Evolutionary conservation across 2,888 invertebrate genomes (phyloP).

Genomic region (Melipona bicolor): DNA sequence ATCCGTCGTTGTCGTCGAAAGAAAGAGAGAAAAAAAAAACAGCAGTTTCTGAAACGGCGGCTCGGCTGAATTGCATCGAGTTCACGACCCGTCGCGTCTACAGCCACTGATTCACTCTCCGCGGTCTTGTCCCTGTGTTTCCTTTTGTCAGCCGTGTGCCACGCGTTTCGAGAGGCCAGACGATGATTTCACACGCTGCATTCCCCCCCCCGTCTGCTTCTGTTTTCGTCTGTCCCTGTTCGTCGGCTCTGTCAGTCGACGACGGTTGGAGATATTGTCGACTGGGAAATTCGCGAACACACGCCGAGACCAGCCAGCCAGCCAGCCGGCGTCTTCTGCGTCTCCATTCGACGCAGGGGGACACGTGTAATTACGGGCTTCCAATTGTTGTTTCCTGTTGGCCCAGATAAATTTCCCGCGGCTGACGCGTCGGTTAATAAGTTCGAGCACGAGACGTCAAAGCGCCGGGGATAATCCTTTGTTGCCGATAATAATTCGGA

Average conservation of each 20-base stretch:
- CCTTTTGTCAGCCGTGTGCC: constrained; percentile 69
- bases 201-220: neutral
- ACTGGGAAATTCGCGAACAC: constrained; percentile 48
- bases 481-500: constrained; percentile 28
- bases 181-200: constrained; percentile 73
- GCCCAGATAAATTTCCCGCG: constrained; percentile 52
- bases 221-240: constrained; percentile 2
- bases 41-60: constrained; percentile 57
- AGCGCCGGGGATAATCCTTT: constrained; percentile 55
- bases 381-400: constrained; percentile 58
- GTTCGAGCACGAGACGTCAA: constrained; percentile 43
- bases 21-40: neutral
- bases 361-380: constrained; percentile 55
- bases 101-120: constrained; percentile 77
- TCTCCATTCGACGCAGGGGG: constrained; percentile 48
- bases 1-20: constrained; percentile 42
- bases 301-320: neutral
- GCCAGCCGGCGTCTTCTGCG: constrained; percentile 27
- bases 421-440: constrained; percentile 45
- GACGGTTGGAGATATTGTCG: constrained; percentile 58
- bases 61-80: constrained; percentile 75
- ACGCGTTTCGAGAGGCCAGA: constrained; percentile 73
- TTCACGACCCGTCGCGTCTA: constrained; percentile 77
- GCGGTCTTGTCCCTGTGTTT: constrained; percentile 49
- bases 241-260: constrained; percentile 32